Conservation (phyloP, 2,888 invertebrate species). For the Gymnoscelis rufifasciata region DNA sequence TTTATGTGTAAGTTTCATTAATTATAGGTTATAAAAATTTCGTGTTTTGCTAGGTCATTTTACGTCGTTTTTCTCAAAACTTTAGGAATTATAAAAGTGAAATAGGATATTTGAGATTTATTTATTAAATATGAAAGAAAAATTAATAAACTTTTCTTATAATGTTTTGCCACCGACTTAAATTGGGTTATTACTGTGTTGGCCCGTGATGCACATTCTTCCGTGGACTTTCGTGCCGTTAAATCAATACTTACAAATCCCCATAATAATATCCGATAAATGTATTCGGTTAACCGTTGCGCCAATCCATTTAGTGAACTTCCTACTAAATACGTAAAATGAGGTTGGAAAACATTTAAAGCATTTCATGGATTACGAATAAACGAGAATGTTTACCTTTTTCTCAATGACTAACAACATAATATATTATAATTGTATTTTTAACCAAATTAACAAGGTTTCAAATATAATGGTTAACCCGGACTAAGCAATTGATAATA, state of each 20-base stretch:
- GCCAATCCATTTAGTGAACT: neutral
- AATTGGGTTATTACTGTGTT: constrained; percentile 2
- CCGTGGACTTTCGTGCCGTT: constrained; percentile 16
- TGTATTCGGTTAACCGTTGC: constrained; percentile 1
- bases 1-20: too few relatives aligned
- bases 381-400: neutral
- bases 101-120: too few relatives aligned
- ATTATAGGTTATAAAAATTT: too few relatives aligned
- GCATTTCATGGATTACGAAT: constrained; percentile 1
- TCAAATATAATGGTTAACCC: neutral
- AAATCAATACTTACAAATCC: constrained; percentile 20
- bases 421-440: too few relatives aligned
- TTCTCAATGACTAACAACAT: neutral
- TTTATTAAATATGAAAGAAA: neutral
- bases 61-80: too few relatives aligned
- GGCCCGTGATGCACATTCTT: constrained; percentile 44
- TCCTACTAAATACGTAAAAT: neutral
- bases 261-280: neutral
- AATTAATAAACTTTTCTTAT: neutral
- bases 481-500: neutral
- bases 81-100: too few relatives aligned
- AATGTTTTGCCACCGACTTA: constrained; percentile 9
- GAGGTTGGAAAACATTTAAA: constrained; percentile 9
- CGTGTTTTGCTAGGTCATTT: too few relatives aligned
- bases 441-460: neutral